Evolutionary conservation across 2,113 vertebrate genomes (phyloP).

Genomic region (Rhipidura dahli): DNA sequence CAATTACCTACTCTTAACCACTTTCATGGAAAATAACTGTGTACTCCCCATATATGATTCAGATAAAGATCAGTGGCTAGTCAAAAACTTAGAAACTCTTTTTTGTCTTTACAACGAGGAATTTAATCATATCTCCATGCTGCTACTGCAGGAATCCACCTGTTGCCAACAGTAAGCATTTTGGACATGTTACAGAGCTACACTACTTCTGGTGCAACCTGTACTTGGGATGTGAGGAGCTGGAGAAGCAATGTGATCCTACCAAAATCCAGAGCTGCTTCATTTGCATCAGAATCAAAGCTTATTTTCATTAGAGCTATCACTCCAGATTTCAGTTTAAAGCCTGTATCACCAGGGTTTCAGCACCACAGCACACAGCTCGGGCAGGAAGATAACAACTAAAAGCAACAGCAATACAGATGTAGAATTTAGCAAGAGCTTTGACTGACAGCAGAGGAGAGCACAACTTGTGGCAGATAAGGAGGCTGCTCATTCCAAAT

Average conservation of each 20-base stretch:
- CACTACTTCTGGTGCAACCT: neutral
- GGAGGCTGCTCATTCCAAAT: neutral
- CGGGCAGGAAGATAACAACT: neutral
- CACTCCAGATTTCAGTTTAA: neutral
- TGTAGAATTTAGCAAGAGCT: neutral
- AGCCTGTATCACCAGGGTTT: neutral
- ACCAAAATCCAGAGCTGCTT: neutral
- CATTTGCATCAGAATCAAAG: neutral
- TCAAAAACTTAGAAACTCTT: neutral
- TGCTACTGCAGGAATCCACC: neutral
- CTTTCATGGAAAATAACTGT: neutral
- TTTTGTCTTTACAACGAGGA: neutral
- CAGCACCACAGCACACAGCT: neutral
- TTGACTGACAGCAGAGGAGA: neutral
- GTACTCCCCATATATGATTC: accelerated
- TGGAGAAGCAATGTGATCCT: neutral
- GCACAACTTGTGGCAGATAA: neutral
- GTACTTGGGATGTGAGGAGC: neutral
- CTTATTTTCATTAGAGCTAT: neutral
- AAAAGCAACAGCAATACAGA: neutral
- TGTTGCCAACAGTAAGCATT: neutral
- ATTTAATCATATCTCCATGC: neutral
- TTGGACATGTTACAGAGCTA: neutral
- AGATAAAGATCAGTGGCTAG: neutral
- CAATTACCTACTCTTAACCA: neutral